Evolutionary conservation across 2,888 invertebrate genomes (phyloP).

Genomic region (Melinaea menophilus): DNA sequence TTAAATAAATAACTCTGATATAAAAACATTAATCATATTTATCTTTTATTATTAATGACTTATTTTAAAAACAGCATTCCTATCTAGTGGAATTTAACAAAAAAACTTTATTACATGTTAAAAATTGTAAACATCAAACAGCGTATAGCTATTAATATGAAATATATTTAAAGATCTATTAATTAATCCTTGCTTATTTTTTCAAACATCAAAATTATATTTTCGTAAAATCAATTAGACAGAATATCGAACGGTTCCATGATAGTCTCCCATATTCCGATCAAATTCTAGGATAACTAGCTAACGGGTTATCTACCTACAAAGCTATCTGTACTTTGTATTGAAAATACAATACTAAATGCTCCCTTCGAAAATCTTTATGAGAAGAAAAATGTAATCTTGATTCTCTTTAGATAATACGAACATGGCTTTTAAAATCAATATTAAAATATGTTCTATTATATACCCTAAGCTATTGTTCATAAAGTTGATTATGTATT

Average conservation of each 20-base stretch:
- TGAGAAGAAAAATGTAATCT: constrained; percentile 25
- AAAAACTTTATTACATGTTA: constrained; percentile 1
- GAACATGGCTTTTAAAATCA: constrained; percentile 6
- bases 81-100: not conserved
- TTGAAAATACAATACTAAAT: constrained; percentile 30
- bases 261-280: constrained; percentile 32
- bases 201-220: not conserved
- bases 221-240: not conserved
- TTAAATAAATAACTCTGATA: not conserved
- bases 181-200: not conserved
- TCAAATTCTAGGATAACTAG: constrained; percentile 30
- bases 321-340: constrained; percentile 32
- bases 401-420: constrained; percentile 25
- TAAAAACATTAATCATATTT: constrained; percentile 7
- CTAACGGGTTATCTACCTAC: constrained; percentile 38
- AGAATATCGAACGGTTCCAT: constrained; percentile 13
- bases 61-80: not conserved
- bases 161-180: not conserved
- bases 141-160: not conserved
- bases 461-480: not conserved
- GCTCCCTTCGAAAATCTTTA: constrained; percentile 16
- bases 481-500: not conserved
- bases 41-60: not conserved
- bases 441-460: not conserved
- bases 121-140: not conserved